A percentile compares a stretch with the other conserved stretches of the same genome.
Conservation (phyloP, 2,888 invertebrate genomes). For the Dolomedes plantarius region DNA sequence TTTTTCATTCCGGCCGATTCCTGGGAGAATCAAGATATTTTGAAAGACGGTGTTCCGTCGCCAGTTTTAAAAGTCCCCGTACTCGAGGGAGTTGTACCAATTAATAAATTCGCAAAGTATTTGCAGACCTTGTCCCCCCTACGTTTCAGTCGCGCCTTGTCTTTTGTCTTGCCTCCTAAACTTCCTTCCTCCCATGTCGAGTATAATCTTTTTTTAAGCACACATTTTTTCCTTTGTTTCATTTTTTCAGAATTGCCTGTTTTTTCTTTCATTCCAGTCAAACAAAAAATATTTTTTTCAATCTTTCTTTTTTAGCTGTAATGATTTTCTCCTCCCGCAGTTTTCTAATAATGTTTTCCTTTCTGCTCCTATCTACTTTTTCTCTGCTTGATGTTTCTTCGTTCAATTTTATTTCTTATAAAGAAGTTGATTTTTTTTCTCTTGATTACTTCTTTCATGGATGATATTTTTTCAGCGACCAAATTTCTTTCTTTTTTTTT, state of each 20-base stretch:
- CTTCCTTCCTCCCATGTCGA: constrained; percentile 42
- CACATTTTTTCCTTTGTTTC: constrained; percentile 36
- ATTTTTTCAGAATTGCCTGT: constrained; percentile 35
- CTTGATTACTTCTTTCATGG: constrained; percentile 70
- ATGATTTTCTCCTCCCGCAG: constrained; percentile 57
- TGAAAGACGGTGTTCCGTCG: constrained; percentile 39
- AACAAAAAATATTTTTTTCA: constrained; percentile 40
- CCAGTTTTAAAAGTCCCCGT: constrained; percentile 44
- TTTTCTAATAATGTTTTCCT: constrained; percentile 59
- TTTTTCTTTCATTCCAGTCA: constrained; percentile 36
- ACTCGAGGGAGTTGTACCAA: constrained; percentile 57
- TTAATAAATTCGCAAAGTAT: constrained; percentile 70
- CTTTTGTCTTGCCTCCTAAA: constrained; percentile 41
- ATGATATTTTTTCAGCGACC: constrained; percentile 51
- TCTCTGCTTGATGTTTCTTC: constrained; percentile 56
- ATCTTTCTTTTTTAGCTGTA: constrained; percentile 46
- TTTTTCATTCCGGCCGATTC: constrained; percentile 18
- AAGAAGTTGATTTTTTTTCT: constrained; percentile 64
- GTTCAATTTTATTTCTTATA: constrained; percentile 55
- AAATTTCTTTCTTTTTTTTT: constrained; percentile 43
- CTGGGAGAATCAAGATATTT: constrained; percentile 47
- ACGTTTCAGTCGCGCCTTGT: constrained; percentile 40
- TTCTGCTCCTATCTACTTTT: constrained; percentile 44
- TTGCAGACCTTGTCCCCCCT: constrained; percentile 59
- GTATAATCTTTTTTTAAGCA: constrained; percentile 69